A percentile compares a stretch with the other conserved stretches of the same genome.
These are phyloP conservation scores for Aleadryas rufinucha DNA, from an alignment of 2,113 vertebrate genomes.

Conservation along the genomic window DNA sequence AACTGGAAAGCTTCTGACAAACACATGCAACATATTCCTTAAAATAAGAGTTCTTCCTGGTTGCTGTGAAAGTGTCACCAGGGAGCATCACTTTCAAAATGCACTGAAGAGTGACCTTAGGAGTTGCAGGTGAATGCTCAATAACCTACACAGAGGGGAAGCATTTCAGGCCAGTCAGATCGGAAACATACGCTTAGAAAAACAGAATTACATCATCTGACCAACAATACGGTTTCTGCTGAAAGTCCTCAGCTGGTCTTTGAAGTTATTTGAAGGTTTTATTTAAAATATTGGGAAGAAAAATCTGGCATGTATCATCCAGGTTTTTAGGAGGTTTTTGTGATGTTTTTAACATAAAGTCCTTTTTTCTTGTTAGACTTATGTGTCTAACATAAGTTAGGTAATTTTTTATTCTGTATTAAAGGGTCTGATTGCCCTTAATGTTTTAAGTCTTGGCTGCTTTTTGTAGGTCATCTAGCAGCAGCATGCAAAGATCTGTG, in stretches of 20 bases:
- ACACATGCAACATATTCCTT: background rate
- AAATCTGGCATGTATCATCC: background rate
- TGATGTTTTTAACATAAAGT: background rate
- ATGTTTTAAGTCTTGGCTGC: background rate
- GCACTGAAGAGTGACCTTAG: background rate
- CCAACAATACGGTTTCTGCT: background rate
- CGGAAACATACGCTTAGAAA: background rate
- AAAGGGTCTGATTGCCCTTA: too few species aligned
- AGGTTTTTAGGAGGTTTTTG: background rate
- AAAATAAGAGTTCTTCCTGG: background rate
- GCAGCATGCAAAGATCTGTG: background rate
- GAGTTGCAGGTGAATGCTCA: background rate
- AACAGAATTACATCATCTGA: background rate
- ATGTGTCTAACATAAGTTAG: too few species aligned
- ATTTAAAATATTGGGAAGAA: background rate
- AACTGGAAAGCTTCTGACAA: slow-evolving; percentile 7
- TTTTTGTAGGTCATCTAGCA: background rate
- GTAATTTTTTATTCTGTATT: background rate
- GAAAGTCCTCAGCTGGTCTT: background rate
- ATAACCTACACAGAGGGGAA: background rate
- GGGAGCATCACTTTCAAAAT: background rate
- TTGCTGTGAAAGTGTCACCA: background rate
- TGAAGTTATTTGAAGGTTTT: background rate
- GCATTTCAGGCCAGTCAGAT: background rate
- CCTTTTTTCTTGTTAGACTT: background rate